Conservation (phyloP, 2,888 invertebrate genomes). For the Euphydryas editha region DNA sequence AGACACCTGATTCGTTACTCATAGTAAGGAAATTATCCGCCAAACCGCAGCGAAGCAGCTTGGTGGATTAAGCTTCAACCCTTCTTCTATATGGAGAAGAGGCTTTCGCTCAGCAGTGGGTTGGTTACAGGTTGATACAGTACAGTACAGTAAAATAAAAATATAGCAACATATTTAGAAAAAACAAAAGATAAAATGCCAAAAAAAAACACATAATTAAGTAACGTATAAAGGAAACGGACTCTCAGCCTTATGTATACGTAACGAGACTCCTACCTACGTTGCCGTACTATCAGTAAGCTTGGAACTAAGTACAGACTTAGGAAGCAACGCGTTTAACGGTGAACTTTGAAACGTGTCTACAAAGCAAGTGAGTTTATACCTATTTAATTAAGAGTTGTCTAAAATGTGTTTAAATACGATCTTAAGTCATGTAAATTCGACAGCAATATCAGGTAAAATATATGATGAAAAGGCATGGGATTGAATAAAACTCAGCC, state of each 20-base stretch:
- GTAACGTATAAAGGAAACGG: constrained; percentile 25
- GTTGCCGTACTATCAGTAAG: constrained; percentile 33
- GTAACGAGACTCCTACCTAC: constrained; percentile 34
- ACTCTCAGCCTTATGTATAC: constrained; percentile 30
- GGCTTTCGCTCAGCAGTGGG: too few species aligned
- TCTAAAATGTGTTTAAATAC: constrained; percentile 26
- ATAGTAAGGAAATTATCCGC: too few species aligned
- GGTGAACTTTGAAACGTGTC: constrained; percentile 33
- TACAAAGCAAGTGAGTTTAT: constrained; percentile 26
- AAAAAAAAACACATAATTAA: neutral
- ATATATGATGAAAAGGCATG: too few species aligned
- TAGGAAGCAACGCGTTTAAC: constrained; percentile 34
- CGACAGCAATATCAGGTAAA: constrained; percentile 52
- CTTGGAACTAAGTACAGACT: constrained; percentile 30
- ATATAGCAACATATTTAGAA: too few species aligned
- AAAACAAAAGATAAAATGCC: neutral
- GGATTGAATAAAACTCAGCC: too few species aligned
- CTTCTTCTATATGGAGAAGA: too few species aligned
- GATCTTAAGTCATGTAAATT: constrained; percentile 41
- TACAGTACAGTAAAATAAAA: too few species aligned
- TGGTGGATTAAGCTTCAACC: too few species aligned
- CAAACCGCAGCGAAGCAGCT: too few species aligned
- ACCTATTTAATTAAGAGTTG: constrained; percentile 33
- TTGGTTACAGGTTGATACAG: too few species aligned
- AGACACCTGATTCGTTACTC: too few species aligned